A percentile compares a stretch with the other conserved stretches of the same genome.
These are phyloP conservation scores for Alexandromys fortis DNA, from an alignment of 2,113 vertebrate species.

Conservation along the genomic window DNA sequence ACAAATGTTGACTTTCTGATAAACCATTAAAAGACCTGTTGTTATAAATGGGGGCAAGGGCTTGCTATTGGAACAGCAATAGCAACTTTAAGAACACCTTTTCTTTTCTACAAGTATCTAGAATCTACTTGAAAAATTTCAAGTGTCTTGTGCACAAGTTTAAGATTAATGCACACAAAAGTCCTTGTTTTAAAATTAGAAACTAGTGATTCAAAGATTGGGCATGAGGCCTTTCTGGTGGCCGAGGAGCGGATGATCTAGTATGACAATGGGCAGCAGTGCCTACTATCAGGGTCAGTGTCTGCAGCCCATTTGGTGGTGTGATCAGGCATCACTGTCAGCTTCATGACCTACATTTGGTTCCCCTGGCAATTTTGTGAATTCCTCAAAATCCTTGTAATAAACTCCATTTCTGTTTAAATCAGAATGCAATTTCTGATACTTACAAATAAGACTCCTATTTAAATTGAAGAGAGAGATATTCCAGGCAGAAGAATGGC, in stretches of 20 bases:
- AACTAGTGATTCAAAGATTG: slow-evolving; percentile 20
- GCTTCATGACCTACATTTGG: neutral
- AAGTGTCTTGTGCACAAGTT: slow-evolving; percentile 39
- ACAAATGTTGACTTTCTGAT: slow-evolving; percentile 47
- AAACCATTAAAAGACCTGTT: slow-evolving; percentile 27
- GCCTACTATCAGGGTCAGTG: neutral
- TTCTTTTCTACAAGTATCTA: slow-evolving; percentile 10
- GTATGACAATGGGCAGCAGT: neutral
- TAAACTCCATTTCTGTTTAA: slow-evolving; percentile 49
- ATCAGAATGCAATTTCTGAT: slow-evolving; percentile 37
- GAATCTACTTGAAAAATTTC: slow-evolving; percentile 40
- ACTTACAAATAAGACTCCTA: slow-evolving; percentile 49
- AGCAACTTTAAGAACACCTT: neutral
- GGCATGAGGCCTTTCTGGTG: neutral
- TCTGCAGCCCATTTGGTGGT: neutral
- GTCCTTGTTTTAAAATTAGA: neutral
- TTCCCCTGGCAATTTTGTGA: slow-evolving; percentile 16
- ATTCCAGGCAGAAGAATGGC: slow-evolving; percentile 21
- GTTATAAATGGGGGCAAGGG: neutral
- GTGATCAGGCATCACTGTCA: neutral
- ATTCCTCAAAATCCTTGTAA: slow-evolving; percentile 23
- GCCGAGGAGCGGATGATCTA: neutral
- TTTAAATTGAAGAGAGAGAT: slow-evolving; percentile 48
- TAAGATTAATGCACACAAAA: slow-evolving; percentile 24
- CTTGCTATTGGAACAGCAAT: slow-evolving; percentile 6